Evolutionary conservation across 2,888 invertebrate species (phyloP).

Genomic region (Chrysotoxum bicinctum): DNA sequence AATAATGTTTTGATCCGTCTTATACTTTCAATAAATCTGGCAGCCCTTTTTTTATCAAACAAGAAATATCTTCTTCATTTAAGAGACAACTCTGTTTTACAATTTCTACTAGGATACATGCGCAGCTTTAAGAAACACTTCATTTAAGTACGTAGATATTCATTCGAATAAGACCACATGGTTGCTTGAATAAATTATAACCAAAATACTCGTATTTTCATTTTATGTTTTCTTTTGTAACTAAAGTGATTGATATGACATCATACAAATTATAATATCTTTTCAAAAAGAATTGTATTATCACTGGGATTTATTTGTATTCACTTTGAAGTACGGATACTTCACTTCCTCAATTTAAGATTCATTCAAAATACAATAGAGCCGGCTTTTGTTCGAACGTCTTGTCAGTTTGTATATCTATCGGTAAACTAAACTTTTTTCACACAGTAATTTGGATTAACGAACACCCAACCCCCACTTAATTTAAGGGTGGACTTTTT

Average conservation of each 20-base stretch:
- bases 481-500: conserved; percentile 7
- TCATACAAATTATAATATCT: background rate
- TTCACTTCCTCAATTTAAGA: conserved; percentile 1
- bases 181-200: conserved; percentile 24
- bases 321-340: background rate
- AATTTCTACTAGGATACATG: conserved; percentile 43
- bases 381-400: conserved; percentile 28
- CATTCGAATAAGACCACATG: conserved; percentile 46
- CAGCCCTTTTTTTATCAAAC: conserved; percentile 14
- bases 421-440: conserved; percentile 14
- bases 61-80: background rate
- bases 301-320: conserved; percentile 1
- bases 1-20: too few species aligned
- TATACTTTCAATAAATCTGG: background rate
- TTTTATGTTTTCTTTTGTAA: conserved; percentile 15
- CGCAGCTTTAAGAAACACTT: conserved; percentile 17
- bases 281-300: conserved; percentile 2
- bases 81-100: background rate
- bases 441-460: background rate
- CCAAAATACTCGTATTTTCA: background rate
- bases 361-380: conserved; percentile 16
- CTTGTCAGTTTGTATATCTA: background rate
- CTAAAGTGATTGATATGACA: conserved; percentile 9
- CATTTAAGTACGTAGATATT: background rate
- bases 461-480: background rate